phyloP scores from a whole-genome alignment of 2,888 invertebrate genomes.

The Noctua janthina region DNA sequence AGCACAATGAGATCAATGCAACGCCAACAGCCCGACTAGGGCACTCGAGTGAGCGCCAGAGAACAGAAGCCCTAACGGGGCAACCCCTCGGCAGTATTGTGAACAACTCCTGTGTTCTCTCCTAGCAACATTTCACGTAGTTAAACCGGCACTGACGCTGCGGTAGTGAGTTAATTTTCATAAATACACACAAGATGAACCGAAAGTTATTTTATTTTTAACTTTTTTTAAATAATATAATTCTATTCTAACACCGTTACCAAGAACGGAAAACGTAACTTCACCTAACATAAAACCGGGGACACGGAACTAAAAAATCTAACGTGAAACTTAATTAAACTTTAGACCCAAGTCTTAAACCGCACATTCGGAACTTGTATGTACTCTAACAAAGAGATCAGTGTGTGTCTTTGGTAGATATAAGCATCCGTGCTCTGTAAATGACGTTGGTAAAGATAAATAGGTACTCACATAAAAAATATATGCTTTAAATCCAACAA shows the following conservation, averaged over 20 bases:
- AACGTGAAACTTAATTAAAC: slow-evolving; percentile 7
- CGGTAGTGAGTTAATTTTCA: neutral
- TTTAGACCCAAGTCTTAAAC: neutral
- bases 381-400: neutral
- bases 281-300: neutral
- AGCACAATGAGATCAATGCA: slow-evolving; percentile 47
- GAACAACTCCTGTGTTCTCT: slow-evolving; percentile 20
- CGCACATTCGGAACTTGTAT: neutral
- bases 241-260: neutral
- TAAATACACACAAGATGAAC: neutral
- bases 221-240: too few species aligned
- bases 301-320: neutral
- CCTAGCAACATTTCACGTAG: neutral
- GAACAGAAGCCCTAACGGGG: slow-evolving; percentile 14
- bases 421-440: neutral
- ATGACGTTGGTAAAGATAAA: neutral
- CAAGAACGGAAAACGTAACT: neutral
- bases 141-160: neutral
- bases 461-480: neutral
- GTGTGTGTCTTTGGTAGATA: neutral
- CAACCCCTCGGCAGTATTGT: slow-evolving; percentile 40
- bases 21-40: slow-evolving; percentile 26
- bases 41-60: slow-evolving; percentile 2
- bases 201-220: neutral
- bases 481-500: slow-evolving; percentile 10